These are phyloP conservation scores for Crambe crambe DNA, from an alignment of 37 sponge, comb jelly and placozoan species.

Conservation along the genomic window DNA sequence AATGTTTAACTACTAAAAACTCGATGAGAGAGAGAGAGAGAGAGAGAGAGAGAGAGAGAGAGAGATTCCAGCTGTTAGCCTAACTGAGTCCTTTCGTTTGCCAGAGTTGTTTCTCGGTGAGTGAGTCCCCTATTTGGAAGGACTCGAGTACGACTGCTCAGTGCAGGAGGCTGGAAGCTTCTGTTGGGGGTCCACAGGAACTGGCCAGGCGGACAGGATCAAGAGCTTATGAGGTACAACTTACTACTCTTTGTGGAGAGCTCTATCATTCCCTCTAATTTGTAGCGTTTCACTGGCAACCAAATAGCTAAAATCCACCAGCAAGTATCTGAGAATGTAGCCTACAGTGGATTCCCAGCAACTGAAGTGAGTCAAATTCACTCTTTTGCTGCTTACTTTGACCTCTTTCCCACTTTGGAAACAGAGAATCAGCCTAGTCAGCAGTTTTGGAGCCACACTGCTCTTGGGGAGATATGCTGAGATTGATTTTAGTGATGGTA, in stretches of 20 bases:
- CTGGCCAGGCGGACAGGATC: conserved; percentile 88
- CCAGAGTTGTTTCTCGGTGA: conserved; percentile 59
- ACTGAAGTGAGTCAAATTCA: conserved; percentile 45
- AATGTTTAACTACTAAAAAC: no score
- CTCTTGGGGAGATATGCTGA: conserved; percentile 77
- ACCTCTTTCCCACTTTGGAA: background rate
- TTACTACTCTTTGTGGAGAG: background rate
- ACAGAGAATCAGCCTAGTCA: conserved; percentile 88
- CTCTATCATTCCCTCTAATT: background rate
- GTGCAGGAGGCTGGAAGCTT: conserved; percentile 78
- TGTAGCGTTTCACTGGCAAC: conserved; percentile 89
- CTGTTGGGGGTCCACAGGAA: conserved; percentile 66
- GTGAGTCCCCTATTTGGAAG: conserved; percentile 93
- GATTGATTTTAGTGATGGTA: conserved; percentile 95
- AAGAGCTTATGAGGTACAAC: conserved; percentile 81
- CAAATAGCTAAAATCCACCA: conserved; percentile 85
- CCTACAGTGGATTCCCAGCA: conserved; percentile 15
- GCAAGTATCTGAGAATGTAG: conserved; percentile 7
- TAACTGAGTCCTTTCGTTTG: no score
- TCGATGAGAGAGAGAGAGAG: no score
- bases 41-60: no score
- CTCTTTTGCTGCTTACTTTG: background rate
- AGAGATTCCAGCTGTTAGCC: no score
- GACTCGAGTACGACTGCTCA: conserved; percentile 89
- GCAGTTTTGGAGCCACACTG: conserved; percentile 88